Percentiles rank a stretch among this genome's conserved stretches.
These are phyloP conservation scores for Syngnathus scovelli DNA, from an alignment of 2,113 vertebrate species.

Conservation along the genomic window DNA sequence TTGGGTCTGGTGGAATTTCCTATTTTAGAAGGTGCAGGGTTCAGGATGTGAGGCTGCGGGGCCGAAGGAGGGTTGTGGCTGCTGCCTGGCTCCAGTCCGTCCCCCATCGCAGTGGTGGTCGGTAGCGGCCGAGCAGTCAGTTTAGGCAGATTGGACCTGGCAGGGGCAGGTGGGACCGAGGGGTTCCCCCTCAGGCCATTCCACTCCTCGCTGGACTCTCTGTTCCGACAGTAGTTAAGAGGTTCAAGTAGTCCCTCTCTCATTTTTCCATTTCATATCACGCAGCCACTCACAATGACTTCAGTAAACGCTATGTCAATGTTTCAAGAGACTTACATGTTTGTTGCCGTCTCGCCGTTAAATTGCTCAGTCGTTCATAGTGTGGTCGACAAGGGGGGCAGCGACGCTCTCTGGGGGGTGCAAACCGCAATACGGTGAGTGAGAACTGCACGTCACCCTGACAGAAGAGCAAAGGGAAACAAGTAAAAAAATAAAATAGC, in stretches of 20 bases:
- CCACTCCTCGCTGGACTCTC: conserved; percentile 79
- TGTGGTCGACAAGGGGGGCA: conserved; percentile 33
- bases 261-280: too few relatives aligned
- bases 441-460: background rate
- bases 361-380: conserved; percentile 47
- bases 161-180: conserved; percentile 77
- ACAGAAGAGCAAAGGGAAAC: background rate
- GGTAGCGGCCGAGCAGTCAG: conserved; percentile 41
- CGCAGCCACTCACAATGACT: too few relatives aligned
- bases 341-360: conserved; percentile 51
- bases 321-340: conserved; percentile 46
- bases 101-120: conserved; percentile 76
- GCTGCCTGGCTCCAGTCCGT: conserved; percentile 80
- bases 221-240: conserved; percentile 24
- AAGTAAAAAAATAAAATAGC: background rate
- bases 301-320: background rate
- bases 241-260: background rate
- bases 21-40: conserved; percentile 79
- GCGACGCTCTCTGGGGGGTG: conserved; percentile 24
- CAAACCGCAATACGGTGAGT: conserved; percentile 31
- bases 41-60: conserved; percentile 66
- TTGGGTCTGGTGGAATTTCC: conserved; percentile 79
- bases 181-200: conserved; percentile 83
- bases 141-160: conserved; percentile 78
- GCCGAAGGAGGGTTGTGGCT: conserved; percentile 74